Conservation (phyloP, 2,113 vertebrate genomes). For the Callospermophilus lateralis region DNA sequence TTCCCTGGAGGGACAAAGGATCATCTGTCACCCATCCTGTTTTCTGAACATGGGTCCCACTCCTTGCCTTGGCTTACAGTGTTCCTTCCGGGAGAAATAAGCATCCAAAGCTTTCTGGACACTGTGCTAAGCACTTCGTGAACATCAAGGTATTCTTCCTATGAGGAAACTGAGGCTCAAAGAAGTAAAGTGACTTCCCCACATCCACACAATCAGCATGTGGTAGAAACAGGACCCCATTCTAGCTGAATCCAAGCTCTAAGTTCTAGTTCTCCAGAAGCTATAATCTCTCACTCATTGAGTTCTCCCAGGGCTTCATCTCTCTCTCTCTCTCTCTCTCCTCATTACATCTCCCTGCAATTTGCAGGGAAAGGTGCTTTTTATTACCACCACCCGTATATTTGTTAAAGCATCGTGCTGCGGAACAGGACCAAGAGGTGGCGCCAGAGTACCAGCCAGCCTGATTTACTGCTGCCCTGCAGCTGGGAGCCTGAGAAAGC, state of each 20-base stretch:
- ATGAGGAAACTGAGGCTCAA: not conserved
- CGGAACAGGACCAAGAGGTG: not conserved
- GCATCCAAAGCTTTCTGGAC: not conserved
- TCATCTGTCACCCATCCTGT: not conserved
- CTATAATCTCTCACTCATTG: not conserved
- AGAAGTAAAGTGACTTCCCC: not conserved
- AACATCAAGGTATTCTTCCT: not conserved
- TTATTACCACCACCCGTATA: not conserved
- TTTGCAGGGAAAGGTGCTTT: not conserved
- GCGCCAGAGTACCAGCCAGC: slow-evolving; percentile 11
- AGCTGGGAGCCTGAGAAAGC: fast-evolving
- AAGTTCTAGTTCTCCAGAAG: not conserved
- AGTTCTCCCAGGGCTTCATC: not conserved
- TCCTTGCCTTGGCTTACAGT: not conserved
- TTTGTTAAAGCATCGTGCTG: not conserved
- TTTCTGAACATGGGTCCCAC: not conserved
- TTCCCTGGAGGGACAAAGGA: not conserved
- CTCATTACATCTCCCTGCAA: not conserved
- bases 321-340: not conserved
- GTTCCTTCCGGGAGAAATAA: slow-evolving; percentile 35
- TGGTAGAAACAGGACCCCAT: not conserved
- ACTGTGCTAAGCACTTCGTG: not conserved
- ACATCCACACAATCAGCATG: not conserved
- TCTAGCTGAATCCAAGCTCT: not conserved
- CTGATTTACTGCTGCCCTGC: no score